Evolutionary conservation across 2,113 vertebrate genomes (phyloP).

Genomic region (Corynorhinus townsendii): DNA sequence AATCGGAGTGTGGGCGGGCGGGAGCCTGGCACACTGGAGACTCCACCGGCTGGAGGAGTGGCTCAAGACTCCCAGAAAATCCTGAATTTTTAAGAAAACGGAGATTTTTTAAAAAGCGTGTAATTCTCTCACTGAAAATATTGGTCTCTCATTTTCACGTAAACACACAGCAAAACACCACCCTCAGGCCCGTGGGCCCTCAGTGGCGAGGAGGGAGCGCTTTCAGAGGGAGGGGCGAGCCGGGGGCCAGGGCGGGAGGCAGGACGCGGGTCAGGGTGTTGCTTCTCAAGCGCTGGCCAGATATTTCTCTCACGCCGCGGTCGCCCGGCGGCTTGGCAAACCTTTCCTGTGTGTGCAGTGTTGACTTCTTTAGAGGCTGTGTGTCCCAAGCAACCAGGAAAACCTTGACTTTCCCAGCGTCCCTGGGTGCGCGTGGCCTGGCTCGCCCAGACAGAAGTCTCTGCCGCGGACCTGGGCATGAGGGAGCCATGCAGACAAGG

Average conservation of each 20-base stretch:
- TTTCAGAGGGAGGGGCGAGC: neutral
- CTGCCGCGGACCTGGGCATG: no score
- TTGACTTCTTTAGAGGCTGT: neutral
- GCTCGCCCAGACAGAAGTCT: neutral
- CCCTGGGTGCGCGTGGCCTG: neutral
- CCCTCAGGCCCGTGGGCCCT: no score
- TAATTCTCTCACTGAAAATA: neutral
- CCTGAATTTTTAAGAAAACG: neutral
- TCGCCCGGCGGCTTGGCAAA: neutral
- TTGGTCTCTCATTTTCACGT: neutral
- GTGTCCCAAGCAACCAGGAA: neutral
- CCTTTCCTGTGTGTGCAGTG: neutral
- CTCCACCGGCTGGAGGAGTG: rapidly evolving
- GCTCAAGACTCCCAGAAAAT: neutral
- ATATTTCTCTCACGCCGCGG: neutral
- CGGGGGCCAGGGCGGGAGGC: neutral
- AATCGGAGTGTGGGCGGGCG: rapidly evolving
- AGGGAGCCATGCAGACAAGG: rapidly evolving
- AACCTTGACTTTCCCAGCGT: neutral
- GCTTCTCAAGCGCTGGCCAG: neutral
- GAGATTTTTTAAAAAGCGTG: neutral
- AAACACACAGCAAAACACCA: neutral
- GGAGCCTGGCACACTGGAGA: neutral
- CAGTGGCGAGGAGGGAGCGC: rapidly evolving
- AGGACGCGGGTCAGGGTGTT: neutral